Percentiles rank a stretch among this genome's conserved stretches.
phyloP scores from a whole-genome alignment of 2,797 vertebrate genomes.

The Xyrichtys novacula region DNA sequence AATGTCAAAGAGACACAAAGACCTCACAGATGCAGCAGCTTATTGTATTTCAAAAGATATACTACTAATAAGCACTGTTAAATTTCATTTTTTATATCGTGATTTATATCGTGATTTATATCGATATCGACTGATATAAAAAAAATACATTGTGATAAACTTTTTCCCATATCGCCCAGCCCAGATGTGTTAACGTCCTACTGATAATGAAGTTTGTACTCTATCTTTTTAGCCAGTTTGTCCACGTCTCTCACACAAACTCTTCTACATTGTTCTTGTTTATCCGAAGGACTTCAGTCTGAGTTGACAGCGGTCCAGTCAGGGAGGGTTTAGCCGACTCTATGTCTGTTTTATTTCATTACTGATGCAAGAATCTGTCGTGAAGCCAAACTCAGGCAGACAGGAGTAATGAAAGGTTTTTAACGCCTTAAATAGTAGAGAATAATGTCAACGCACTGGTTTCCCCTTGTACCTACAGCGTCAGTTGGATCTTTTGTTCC shows the following conservation, averaged over 20 bases:
- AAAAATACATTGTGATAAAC: too few relatives aligned
- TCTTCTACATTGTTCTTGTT: background rate
- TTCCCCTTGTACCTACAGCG: background rate
- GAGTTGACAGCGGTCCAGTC: background rate
- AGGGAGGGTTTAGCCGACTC: background rate
- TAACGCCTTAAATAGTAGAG: background rate
- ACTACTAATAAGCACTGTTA: too few relatives aligned
- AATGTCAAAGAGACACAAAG: too few relatives aligned
- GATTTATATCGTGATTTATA: too few relatives aligned
- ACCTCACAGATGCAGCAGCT: too few relatives aligned
- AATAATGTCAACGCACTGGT: background rate
- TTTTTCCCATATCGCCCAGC: too few relatives aligned
- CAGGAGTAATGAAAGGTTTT: accelerated
- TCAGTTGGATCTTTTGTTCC: slow-evolving; percentile 11
- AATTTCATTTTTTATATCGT: too few relatives aligned
- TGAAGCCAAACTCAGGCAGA: background rate
- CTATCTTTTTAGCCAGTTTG: background rate
- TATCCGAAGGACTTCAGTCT: background rate
- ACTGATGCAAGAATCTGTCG: background rate
- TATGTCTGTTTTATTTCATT: background rate
- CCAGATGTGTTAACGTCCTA: slow-evolving; percentile 5
- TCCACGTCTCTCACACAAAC: background rate
- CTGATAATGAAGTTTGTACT: background rate
- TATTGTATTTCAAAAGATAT: too few relatives aligned
- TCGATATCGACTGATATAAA: too few relatives aligned